A percentile compares a stretch with the other conserved stretches of the same genome.
Evolutionary conservation across 53 echinoderm and acorn worm genomes (phyloP).

Genomic region (Pentamera pediparva): DNA sequence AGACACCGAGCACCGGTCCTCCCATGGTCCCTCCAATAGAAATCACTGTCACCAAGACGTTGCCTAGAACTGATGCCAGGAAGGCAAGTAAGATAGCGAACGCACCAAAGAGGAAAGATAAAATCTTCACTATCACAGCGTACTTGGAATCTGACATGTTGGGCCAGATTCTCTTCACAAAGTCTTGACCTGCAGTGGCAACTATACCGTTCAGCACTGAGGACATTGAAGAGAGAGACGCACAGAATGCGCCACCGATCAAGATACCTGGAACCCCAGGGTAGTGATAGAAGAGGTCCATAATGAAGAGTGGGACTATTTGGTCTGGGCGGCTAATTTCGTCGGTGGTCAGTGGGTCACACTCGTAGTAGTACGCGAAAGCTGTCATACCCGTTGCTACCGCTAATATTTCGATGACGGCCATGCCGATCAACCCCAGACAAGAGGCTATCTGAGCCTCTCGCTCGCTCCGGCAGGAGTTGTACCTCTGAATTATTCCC

Average conservation of each 20-base stretch:
- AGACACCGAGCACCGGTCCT: conserved; percentile 12
- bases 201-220: conserved; percentile 13
- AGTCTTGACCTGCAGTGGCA: conserved; percentile 16
- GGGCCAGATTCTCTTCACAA: conserved; percentile 10
- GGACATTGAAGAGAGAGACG: conserved; percentile 14
- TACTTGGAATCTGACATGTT: conserved; percentile 20
- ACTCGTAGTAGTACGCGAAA: conserved; percentile 8
- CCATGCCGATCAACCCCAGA: conserved; percentile 17
- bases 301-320: conserved; percentile 23
- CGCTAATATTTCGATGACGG: conserved; percentile 1
- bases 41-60: background rate
- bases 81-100: conserved; percentile 14
- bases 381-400: conserved; percentile 22
- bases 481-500: conserved; percentile 6
- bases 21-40: background rate
- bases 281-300: conserved; percentile 7
- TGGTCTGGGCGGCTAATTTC: conserved; percentile 18
- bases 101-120: conserved; percentile 5
- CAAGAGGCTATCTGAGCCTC: background rate
- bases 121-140: background rate
- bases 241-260: conserved; percentile 23
- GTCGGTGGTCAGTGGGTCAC: conserved; percentile 13
- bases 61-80: conserved; percentile 11
- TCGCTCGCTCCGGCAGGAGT: conserved; percentile 8
- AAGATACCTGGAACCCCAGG: conserved; percentile 20